phyloP scores from a whole-genome alignment of 1,140 invertebrate species.

The Leguminivora glycinivorella region DNA sequence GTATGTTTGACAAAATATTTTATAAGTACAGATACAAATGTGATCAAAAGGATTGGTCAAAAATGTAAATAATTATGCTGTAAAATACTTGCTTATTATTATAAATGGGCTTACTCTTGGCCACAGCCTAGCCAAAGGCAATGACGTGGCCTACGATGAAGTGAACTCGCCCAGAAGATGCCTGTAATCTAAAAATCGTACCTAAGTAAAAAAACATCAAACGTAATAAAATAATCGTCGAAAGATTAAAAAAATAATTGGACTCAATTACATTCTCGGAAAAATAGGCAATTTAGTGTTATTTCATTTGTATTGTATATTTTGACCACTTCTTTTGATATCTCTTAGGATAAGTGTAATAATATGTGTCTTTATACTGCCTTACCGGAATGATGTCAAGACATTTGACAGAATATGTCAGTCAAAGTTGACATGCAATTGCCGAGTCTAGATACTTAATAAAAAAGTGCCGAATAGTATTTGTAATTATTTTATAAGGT shows the following conservation, averaged over 20 bases:
- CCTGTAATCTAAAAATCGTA: too few species aligned
- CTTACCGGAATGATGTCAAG: neutral
- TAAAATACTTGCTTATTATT: too few species aligned
- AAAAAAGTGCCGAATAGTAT: conserved; percentile 64
- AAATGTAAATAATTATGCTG: neutral
- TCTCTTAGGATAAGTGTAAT: conserved; percentile 8
- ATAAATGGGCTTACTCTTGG: too few species aligned
- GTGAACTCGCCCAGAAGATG: too few species aligned
- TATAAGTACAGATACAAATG: neutral
- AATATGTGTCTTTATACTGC: conserved; percentile 13
- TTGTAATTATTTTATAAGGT: conserved; percentile 35
- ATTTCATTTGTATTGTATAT: neutral
- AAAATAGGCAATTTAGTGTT: too few species aligned
- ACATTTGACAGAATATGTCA: neutral
- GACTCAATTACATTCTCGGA: too few species aligned
- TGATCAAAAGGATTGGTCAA: neutral
- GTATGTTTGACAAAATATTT: too few species aligned
- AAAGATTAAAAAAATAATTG: too few species aligned
- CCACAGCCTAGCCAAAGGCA: too few species aligned
- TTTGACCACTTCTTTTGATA: neutral
- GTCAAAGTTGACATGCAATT: neutral
- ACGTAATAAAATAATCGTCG: too few species aligned
- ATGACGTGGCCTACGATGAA: too few species aligned
- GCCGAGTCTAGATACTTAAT: conserved; percentile 35
- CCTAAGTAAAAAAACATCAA: too few species aligned